A percentile compares a stretch with the other conserved stretches of the same genome.
These are phyloP conservation scores for Tretioscincus oriximinensis DNA, from an alignment of 2,113 vertebrate genomes.

Conservation along the genomic window DNA sequence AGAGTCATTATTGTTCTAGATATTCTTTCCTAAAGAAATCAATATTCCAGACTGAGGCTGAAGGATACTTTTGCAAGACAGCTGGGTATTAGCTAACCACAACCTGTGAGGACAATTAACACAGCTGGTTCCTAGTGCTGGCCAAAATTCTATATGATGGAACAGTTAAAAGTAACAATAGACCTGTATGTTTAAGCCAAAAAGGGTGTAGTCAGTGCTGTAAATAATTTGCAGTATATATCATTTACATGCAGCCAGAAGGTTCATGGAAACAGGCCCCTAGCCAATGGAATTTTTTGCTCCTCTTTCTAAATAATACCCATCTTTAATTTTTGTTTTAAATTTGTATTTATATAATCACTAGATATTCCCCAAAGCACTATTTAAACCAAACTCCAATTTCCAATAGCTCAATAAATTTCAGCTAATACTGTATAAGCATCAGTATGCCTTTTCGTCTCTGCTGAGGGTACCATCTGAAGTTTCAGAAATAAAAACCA, in stretches of 20 bases:
- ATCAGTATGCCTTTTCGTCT: background rate
- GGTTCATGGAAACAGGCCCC: conserved; percentile 2
- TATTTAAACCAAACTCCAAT: background rate
- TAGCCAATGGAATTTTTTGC: conserved; percentile 19
- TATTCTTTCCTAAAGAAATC: background rate
- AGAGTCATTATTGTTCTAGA: background rate
- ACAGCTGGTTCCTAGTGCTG: conserved; percentile 8
- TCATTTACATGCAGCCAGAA: conserved; percentile 26
- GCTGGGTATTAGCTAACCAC: conserved; percentile 10
- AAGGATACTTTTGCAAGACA: conserved; percentile 1
- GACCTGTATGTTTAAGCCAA: conserved; percentile 9
- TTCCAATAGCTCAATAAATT: background rate
- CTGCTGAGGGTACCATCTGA: background rate
- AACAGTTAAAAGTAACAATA: conserved; percentile 21
- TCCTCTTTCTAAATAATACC: background rate
- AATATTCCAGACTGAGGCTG: background rate
- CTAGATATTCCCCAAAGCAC: background rate
- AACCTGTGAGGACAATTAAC: background rate
- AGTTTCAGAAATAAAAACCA: background rate
- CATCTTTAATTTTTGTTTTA: conserved; percentile 19
- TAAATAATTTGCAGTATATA: conserved; percentile 30
- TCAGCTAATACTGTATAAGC: background rate
- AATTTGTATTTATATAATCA: background rate
- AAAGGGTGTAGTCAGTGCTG: conserved; percentile 1
- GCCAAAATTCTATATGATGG: background rate